Evolutionary conservation across 2,797 vertebrate species (phyloP), one percentile per base, ranked within the genome.

Genomic region (Sandelia bainsii): DNA sequence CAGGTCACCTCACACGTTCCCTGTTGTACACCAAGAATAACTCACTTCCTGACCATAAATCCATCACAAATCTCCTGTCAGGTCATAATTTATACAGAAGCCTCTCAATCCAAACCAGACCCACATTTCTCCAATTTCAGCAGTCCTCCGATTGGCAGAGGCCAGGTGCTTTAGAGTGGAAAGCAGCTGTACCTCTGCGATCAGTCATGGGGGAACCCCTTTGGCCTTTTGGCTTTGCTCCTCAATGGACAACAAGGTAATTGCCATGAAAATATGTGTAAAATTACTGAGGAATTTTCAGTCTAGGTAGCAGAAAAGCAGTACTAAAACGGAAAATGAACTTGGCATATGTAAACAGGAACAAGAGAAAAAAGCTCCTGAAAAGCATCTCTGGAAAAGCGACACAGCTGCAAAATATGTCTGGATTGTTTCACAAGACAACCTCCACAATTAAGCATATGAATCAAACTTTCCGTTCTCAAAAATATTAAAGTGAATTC

Each of bases 401-500:
- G 52, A 72, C 40, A 57, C 76, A 51, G 69, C 75, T 73, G 67
- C 75, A 85, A 82, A 86, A 80, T 83, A 62, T 14, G 64, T 68
- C 86, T 90, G 89, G 86, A 79, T 88, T 87, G 64, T 90, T 89
- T 89, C 83, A 90, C 56, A 69, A 85, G 80, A 72, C 72, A 77
- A 73, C 60, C 83, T 82, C 72, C 25, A 29, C 76, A 91, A 91
- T 92, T 91, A 91, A 69, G 71, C 52, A 61, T 48, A 48, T 81
- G 87, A 91, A 88, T 92, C 83, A 91, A 70, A 86, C 87, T 92
- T 94, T 94, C 93, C 92, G 49, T 81, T 87, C 69, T 74, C 40
- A 78, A 65, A 77, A 86, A 82, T 74, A 61, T 82, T 69, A 32
- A 79, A 78, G 67, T 80, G 67, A 86, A 79, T 71, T 75, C 44